Evolutionary conservation across 1,140 invertebrate species (phyloP).

Genomic region (Tigriopus japonicus): DNA sequence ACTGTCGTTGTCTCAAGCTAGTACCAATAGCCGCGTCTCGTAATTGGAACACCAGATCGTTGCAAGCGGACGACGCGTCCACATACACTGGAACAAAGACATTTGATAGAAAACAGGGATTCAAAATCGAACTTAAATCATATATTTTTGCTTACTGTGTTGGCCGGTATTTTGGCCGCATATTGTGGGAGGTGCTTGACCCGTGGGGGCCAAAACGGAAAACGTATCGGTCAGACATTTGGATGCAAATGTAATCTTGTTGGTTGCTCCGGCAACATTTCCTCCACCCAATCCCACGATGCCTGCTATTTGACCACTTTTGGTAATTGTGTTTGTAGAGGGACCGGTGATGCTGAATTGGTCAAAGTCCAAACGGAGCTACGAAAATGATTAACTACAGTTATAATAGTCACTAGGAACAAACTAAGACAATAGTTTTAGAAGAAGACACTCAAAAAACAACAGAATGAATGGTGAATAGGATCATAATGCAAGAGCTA

Average conservation of each 20-base stretch:
- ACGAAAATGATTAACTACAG: no score
- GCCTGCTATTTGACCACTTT: no score
- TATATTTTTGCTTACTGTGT: background rate
- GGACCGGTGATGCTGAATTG: background rate
- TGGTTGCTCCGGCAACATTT: background rate
- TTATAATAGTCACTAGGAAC: no score
- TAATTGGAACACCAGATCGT: background rate
- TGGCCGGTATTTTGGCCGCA: background rate
- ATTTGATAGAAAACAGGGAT: no score
- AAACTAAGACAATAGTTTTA: no score
- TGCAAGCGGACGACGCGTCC: background rate
- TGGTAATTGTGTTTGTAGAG: background rate
- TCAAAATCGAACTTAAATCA: no score
- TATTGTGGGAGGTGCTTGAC: background rate
- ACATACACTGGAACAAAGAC: constrained; percentile 1
- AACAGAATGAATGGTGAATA: no score
- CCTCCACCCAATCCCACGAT: no score
- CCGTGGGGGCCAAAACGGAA: background rate
- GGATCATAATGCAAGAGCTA: no score
- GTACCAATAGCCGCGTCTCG: background rate
- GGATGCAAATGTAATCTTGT: background rate
- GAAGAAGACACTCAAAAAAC: no score
- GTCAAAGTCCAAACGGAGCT: constrained; percentile 1
- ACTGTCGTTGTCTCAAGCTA: background rate
- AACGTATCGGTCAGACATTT: constrained; percentile 1